Conservation (phyloP, 2,113 vertebrate genomes). For the Phoenicopterus ruber region DNA sequence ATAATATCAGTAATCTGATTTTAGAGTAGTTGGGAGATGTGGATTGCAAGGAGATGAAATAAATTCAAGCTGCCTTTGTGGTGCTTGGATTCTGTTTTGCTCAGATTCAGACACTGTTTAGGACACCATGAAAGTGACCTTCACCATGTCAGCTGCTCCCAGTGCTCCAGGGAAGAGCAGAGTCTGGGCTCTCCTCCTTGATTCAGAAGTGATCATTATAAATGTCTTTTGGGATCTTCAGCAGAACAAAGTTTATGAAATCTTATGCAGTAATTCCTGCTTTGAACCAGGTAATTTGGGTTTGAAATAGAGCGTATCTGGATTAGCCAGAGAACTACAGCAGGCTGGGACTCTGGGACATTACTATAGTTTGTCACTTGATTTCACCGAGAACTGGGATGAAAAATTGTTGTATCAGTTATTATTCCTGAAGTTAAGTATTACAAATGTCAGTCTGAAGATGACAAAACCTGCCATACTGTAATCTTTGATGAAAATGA, state of each 20-base stretch:
- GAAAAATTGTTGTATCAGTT: background rate
- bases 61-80: background rate
- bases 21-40: background rate
- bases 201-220: background rate
- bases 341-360: background rate
- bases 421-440: background rate
- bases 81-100: background rate
- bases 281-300: background rate
- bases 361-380: background rate
- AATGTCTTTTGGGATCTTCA: background rate
- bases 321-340: background rate
- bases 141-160: background rate
- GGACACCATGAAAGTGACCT: background rate
- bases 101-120: background rate
- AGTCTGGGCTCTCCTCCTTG: background rate
- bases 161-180: background rate
- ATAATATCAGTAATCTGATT: background rate
- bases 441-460: background rate
- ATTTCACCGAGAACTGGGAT: background rate
- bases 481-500: background rate
- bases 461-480: background rate
- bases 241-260: background rate
- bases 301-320: background rate
- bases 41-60: background rate
- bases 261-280: background rate